Evolutionary conservation across 2,888 invertebrate genomes (phyloP).

Genomic region (Morinoia aosen): DNA sequence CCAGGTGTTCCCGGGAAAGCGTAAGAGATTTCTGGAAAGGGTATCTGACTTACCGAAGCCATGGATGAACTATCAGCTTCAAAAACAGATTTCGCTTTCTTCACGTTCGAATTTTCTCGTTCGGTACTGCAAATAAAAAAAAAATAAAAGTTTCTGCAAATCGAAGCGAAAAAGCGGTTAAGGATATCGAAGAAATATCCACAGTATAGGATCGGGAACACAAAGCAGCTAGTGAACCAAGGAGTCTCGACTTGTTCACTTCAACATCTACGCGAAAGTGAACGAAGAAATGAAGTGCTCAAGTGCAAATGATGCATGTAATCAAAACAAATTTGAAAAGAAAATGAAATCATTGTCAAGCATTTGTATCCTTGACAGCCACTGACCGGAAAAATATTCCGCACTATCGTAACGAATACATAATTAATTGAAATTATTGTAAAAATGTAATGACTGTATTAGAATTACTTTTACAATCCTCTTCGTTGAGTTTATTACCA

Average conservation of each 20-base stretch:
- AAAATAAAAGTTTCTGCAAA: not conserved
- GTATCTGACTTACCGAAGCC: slow-evolving; percentile 49
- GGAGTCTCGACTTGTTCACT: not conserved
- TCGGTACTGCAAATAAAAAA: slow-evolving; percentile 52
- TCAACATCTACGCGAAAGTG: too few relatives aligned
- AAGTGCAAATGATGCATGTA: too few relatives aligned
- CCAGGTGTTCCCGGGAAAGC: not conserved
- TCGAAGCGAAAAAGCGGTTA: not conserved
- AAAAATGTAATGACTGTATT: too few relatives aligned
- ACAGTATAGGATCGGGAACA: not conserved
- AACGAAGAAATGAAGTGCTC: too few relatives aligned
- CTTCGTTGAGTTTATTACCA: too few relatives aligned
- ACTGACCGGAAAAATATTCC: too few relatives aligned
- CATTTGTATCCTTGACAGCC: too few relatives aligned
- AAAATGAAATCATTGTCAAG: too few relatives aligned
- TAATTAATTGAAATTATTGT: too few relatives aligned
- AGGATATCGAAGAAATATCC: not conserved
- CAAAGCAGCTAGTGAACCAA: not conserved
- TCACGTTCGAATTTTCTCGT: slow-evolving; percentile 54
- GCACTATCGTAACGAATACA: too few relatives aligned
- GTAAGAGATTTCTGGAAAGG: not conserved
- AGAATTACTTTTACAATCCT: too few relatives aligned
- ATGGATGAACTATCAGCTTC: slow-evolving; percentile 32
- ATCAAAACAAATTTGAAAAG: too few relatives aligned
- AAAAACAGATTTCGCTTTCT: slow-evolving; percentile 50